Evolutionary conservation across 2,888 invertebrate species (phyloP).

Genomic region (Dioctria linearis): DNA sequence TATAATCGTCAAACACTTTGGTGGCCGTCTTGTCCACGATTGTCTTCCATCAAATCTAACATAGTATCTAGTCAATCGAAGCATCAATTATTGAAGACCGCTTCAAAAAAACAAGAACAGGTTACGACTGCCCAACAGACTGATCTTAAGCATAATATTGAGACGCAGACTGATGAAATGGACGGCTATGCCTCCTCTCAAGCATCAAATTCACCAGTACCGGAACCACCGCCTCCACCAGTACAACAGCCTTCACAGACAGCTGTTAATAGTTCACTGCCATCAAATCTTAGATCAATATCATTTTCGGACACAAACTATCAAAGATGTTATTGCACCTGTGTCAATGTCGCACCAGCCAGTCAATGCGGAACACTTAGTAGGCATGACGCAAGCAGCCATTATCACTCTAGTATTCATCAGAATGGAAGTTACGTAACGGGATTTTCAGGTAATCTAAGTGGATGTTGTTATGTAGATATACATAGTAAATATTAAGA

Average conservation of each 20-base stretch:
- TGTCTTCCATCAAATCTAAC: constrained; percentile 64
- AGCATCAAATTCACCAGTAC: constrained; percentile 60
- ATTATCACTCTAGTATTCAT: constrained; percentile 55
- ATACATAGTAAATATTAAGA: too few relatives aligned
- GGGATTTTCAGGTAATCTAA: constrained; percentile 55
- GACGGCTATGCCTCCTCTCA: constrained; percentile 57
- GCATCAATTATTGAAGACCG: not conserved
- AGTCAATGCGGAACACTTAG: constrained; percentile 56
- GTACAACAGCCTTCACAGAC: constrained; percentile 46
- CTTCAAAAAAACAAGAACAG: constrained; percentile 1
- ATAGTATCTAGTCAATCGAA: constrained; percentile 26
- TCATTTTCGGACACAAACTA: constrained; percentile 56
- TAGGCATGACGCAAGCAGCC: constrained; percentile 53
- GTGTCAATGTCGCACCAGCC: constrained; percentile 25
- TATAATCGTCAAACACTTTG: constrained; percentile 69
- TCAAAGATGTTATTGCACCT: constrained; percentile 56
- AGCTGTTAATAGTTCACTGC: constrained; percentile 14
- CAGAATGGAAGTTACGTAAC: constrained; percentile 58
- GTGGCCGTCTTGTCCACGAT: constrained; percentile 70
- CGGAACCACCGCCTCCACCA: constrained; percentile 60
- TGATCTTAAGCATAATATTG: constrained; percentile 56
- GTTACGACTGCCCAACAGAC: constrained; percentile 57
- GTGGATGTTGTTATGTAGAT: not conserved
- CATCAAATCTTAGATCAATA: constrained; percentile 53
- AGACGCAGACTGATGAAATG: constrained; percentile 59